These are phyloP conservation scores for Anhinga rufa DNA, from an alignment of 2,113 vertebrate species.

Conservation along the genomic window DNA sequence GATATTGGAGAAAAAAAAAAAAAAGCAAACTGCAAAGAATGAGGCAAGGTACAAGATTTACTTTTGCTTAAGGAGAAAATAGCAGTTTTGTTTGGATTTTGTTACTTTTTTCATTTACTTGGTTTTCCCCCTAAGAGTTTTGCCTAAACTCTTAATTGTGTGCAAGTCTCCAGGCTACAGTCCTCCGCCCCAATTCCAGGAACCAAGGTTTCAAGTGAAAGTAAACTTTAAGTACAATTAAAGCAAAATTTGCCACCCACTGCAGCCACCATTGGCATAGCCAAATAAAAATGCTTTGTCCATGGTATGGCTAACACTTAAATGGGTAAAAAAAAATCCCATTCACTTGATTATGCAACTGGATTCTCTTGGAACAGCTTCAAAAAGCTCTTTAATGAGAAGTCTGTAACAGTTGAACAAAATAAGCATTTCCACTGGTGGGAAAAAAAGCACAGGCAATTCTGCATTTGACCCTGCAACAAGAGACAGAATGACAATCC, in stretches of 20 bases:
- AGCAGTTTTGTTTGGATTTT: not conserved
- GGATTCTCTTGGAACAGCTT: slow-evolving; percentile 27
- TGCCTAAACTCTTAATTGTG: not conserved
- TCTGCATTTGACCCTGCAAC: not conserved
- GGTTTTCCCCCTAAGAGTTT: not conserved
- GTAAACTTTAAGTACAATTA: not conserved
- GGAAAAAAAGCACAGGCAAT: not conserved
- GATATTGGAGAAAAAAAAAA: not conserved
- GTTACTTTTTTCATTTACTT: not conserved
- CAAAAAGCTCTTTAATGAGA: slow-evolving; percentile 24
- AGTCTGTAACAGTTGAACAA: slow-evolving; percentile 9
- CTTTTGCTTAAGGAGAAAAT: not conserved
- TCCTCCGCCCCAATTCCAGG: not conserved
- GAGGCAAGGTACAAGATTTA: not conserved
- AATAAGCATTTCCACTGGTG: slow-evolving; percentile 50
- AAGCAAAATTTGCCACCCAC: slow-evolving; percentile 33
- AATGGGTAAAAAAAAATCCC: not conserved
- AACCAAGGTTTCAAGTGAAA: slow-evolving; percentile 16
- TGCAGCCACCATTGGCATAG: not conserved
- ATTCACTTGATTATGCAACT: slow-evolving; percentile 57
- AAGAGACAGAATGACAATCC: slow-evolving; percentile 2
- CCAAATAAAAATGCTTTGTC: slow-evolving; percentile 41
- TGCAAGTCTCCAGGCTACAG: not conserved
- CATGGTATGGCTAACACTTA: slow-evolving; percentile 22
- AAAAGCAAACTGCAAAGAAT: not conserved